A percentile compares a stretch with the other conserved stretches of the same genome.
phyloP scores from a whole-genome alignment of 2,113 vertebrate genomes.

The Aegotheles bennettii region DNA sequence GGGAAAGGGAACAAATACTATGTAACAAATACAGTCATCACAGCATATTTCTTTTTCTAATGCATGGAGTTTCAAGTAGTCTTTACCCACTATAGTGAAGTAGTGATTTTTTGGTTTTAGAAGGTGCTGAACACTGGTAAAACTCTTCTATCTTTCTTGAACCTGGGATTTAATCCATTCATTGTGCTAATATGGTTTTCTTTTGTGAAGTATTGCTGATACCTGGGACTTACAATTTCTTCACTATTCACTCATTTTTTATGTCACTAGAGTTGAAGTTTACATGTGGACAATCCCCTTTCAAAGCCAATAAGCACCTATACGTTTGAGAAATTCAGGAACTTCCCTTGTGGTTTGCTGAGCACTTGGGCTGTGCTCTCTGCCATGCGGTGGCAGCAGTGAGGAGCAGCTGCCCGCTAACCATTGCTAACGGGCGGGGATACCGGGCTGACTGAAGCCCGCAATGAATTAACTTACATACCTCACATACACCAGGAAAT shows the following conservation, averaged over 20 bases:
- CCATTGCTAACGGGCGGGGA: fast-evolving
- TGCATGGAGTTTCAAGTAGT: not conserved
- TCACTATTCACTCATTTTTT: not conserved
- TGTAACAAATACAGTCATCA: not conserved
- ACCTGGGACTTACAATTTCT: not conserved
- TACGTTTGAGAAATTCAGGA: not conserved
- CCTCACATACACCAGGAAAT: not conserved
- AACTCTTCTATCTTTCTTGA: not conserved
- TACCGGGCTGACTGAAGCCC: not conserved
- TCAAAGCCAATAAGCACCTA: not conserved
- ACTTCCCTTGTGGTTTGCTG: not conserved
- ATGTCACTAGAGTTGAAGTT: not conserved
- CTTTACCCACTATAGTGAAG: not conserved
- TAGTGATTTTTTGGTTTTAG: not conserved
- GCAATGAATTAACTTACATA: not conserved
- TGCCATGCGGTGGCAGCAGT: constrained; percentile 10
- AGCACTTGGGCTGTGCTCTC: not conserved
- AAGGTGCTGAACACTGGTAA: not conserved
- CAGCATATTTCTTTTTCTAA: not conserved
- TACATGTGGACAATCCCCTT: not conserved
- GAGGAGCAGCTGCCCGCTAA: not conserved
- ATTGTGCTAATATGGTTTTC: not conserved
- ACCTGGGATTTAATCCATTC: not conserved
- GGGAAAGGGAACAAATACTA: not conserved
- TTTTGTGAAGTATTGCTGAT: not conserved